Base-by-base conservation (phyloP, 2,797 vertebrate species). In the Hoplostethus atlanticus region DNA sequence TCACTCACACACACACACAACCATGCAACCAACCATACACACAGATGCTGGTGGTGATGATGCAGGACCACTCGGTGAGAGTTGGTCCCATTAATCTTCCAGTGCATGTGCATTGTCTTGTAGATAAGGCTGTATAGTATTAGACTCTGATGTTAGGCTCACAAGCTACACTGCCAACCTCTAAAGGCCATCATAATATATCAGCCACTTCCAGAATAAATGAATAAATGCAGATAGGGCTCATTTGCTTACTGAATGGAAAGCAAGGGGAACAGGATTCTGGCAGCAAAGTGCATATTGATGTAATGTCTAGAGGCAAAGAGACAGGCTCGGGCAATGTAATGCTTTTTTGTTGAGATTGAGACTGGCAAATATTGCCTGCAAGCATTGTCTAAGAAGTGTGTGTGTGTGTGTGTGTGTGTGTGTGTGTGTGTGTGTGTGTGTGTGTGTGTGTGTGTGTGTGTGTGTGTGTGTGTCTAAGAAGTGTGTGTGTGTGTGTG, bases 171-270 rank as follows among this genome's bases (percentile, higher is more conserved):
- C 38, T 59, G 47, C 48, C 48, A 77, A 56, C 84, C 69, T 85
- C 84, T 76, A 72, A 80, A 89, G 62, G 77, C 67, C 80, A 81
- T 63, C 30, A 38, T 67, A 63, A 75, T 76, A 25, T 68, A 80
- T 73, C n/a, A 12, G 40, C 59, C 44, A 76, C 48, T 17, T 54
- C 10, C 54, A 21, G 21, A 1, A 21, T 21, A 21, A 21, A 21
- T 64, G 54, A 61, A 38, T 46, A 66, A 72, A 77, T 28, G 56
- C 9, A 12, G n/a, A 72, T 36, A 30, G 17, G 67, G 21, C 64
- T 11, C 5, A 12, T 25, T 36, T 10, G 64, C 34, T 5, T 73
- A 56, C 52, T 53, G 58, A 47, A 8, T 34, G 28, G 56, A 56
- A 17, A 40, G 17, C 16, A 44, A 38, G 59, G 21, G 44, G 13